Evolutionary conservation across 2,113 vertebrate genomes (phyloP), one percentile per base, ranked within the genome.

Genomic region (Regulus satrapa): DNA sequence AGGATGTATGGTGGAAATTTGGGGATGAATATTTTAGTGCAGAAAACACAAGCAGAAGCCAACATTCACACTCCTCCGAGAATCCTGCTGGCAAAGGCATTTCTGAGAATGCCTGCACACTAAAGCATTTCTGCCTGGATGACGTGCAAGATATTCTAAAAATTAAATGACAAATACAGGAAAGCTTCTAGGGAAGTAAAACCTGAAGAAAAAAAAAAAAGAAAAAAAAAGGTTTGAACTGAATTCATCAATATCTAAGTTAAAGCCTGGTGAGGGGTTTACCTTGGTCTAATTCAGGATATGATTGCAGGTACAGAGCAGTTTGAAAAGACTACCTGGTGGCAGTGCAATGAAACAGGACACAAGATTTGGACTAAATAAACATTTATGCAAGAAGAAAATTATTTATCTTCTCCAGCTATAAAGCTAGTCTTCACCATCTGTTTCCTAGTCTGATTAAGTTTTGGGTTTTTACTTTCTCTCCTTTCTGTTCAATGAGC

Each of bases 1-100:
- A 66, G 31, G 8, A 46, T 2, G 0, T 49, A 66, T 0, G 0
- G 34, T 41, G 13, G 21, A 76, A 90, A 34, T 1, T 4, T 1
- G 8, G 4, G 8, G 23, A 88, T 41, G 46, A 19, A 63, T 41
- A 43, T 2, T 2, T 11, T 28, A 77, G 31, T 5, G 10, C 80
- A 88, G 54, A 93, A 93, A 76, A 26, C 36, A 68, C 13, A 74
- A 84, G 34, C 46, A 69, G 52, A 85, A 55, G 32, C n/a, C 49
- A 91, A 58, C 23, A 87, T 21, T 23, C 51, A 51, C 13, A 2
- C 48, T 73, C 46, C 66, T 66, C 38, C 3, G 2, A 74, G 38
- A 74, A 58, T 43, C 18, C 45, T 76, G 41, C 18, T 73, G 34
- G 59, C 71, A 93, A 90, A 68, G 25, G 38, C 41, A 52, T 25